Conservation (phyloP, 2,888 invertebrate genomes). For the Stenichneumon culpator region DNA sequence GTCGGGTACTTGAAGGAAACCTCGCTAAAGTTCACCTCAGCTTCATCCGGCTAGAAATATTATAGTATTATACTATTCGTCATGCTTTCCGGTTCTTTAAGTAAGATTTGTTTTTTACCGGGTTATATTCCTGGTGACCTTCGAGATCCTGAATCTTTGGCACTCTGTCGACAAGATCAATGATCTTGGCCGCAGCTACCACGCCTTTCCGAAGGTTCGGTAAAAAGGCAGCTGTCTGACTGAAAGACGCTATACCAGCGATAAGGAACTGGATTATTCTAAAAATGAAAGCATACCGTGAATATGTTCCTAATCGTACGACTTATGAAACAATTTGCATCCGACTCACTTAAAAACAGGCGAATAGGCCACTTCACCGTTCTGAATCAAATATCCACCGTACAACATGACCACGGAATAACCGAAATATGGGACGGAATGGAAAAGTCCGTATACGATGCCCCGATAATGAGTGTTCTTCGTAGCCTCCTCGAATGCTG, state of each 20-base stretch:
- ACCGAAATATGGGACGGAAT: conserved; percentile 26
- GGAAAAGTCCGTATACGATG: conserved; percentile 88
- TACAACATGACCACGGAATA: conserved; percentile 40
- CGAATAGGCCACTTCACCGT: conserved; percentile 1
- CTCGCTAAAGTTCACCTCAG: conserved; percentile 90
- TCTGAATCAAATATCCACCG: conserved; percentile 44
- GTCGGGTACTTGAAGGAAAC: conserved; percentile 93
- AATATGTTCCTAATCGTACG: background rate
- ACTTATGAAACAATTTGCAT: background rate
- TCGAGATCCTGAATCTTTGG: conserved; percentile 86
- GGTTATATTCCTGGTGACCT: conserved; percentile 70
- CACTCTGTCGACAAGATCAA: conserved; percentile 87
- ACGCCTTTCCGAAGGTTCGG: conserved; percentile 94
- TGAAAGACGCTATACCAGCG: conserved; percentile 90
- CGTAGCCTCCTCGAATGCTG: conserved; percentile 88
- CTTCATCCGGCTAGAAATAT: conserved; percentile 86
- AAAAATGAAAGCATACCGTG: conserved; percentile 52
- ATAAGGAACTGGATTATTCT: conserved; percentile 86
- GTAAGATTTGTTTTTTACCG: conserved; percentile 1
- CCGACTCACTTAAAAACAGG: conserved; percentile 27
- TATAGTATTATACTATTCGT: background rate
- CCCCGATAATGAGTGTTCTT: conserved; percentile 89
- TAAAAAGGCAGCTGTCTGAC: conserved; percentile 89
- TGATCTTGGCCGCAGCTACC: conserved; percentile 90
- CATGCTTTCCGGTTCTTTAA: background rate